phyloP scores from a whole-genome alignment of 2,113 vertebrate species.

The Tretioscincus oriximinensis region DNA sequence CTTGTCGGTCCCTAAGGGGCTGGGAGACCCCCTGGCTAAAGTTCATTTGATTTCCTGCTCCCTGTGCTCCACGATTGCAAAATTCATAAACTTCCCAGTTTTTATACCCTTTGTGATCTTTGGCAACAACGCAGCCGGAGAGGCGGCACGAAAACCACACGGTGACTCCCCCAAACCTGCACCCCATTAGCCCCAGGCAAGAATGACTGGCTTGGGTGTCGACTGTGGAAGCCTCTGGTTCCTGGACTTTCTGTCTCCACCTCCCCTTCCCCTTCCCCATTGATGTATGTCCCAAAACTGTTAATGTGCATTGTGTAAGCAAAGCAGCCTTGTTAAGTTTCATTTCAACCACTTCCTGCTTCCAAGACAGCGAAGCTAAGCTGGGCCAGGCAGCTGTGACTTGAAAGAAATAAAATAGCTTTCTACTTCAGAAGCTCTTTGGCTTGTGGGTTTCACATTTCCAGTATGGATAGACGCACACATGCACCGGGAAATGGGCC shows the following conservation, averaged over 20 bases:
- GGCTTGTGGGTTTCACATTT: neutral
- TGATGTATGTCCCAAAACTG: neutral
- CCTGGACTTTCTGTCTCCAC: neutral
- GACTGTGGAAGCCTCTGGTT: no score
- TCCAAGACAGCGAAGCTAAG: neutral
- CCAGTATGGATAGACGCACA: no score
- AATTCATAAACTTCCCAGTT: no score
- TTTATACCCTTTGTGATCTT: neutral
- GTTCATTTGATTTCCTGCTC: no score
- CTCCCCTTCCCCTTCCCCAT: neutral
- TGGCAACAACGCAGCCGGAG: neutral
- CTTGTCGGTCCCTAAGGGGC: no score
- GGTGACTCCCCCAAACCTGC: neutral
- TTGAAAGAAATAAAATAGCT: neutral
- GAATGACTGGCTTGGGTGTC: neutral
- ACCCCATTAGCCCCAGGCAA: neutral
- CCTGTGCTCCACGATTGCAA: no score
- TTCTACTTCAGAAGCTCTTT: neutral
- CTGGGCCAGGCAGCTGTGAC: neutral
- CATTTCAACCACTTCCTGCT: neutral
- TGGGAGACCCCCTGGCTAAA: no score
- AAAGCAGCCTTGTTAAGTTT: neutral
- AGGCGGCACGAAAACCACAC: neutral
- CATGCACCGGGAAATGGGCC: neutral
- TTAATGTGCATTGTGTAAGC: neutral